Base-by-base conservation (phyloP, 2,888 invertebrate genomes). In the Aphidoletes aphidimyza region DNA sequence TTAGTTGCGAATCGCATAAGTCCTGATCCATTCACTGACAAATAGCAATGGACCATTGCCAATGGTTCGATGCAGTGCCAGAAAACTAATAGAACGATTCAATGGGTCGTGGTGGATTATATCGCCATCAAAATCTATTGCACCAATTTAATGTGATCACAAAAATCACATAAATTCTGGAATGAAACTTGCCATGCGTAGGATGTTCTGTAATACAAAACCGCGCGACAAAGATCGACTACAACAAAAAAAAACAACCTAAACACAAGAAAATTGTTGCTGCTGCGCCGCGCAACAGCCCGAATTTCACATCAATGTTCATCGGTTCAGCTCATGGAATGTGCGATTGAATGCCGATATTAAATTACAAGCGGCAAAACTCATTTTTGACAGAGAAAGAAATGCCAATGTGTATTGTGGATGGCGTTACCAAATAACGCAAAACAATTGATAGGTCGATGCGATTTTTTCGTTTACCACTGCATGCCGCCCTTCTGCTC, bases 271-370 rank as follows among this genome's bases (percentile, higher is more conserved):
- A 42, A 42, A 14, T 14, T 54, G n/a, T 26, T 54, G 54, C 2
- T 54, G 54, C 1, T 54, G 26, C 54, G 6, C 22, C 3, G n/a
- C n/a, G n/a, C n/a, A n/a, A n/a, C n/a, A n/a, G n/a, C n/a, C n/a
- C n/a, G n/a, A n/a, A n/a, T n/a, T n/a, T n/a, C n/a, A n/a, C n/a
- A 42, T 42, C 54, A 22, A 11, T 54, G 5, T 54, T 54, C 54
- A 54, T n/a, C 54, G 54, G n/a, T 54, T 54, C 3, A 26, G 54
- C 22, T 54, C 22, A 54, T n/a, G n/a, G 54, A 54, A 54, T 54
- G 69, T 69, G n/a, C n/a, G 69, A 69, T 69, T 69, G 69, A 69
- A 69, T 69, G 69, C 69, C n/a, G 69, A 69, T 69, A 69, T 69
- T 30, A 69, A 69, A 69, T 69, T 69, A 69, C 69, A 30, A 69